phyloP scores from a whole-genome alignment of 2,113 vertebrate species.

The Mugil cephalus region DNA sequence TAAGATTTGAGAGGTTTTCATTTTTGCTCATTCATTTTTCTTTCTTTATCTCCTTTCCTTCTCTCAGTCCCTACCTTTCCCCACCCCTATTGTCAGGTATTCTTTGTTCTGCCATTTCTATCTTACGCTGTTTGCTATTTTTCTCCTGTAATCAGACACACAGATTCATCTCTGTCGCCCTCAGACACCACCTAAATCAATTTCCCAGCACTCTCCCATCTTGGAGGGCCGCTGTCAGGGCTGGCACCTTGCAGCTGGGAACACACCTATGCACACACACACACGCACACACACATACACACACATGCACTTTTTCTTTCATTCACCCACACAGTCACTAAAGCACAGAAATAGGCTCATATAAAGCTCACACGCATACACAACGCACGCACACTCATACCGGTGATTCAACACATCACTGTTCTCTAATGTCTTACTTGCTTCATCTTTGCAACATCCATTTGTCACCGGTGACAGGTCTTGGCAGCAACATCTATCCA shows the following conservation, averaged over 20 bases:
- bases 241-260: conserved; percentile 65
- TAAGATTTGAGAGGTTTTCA: not conserved
- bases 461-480: conserved; percentile 81
- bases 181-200: conserved; percentile 75
- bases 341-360: conserved; percentile 35
- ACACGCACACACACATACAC: conserved; percentile 9
- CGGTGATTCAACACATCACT: conserved; percentile 76
- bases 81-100: conserved; percentile 1
- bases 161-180: conserved; percentile 80
- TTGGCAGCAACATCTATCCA: conserved; percentile 78
- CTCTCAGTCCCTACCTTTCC: not conserved
- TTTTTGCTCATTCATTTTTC: conserved; percentile 2
- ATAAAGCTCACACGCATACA: conserved; percentile 36
- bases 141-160: conserved; percentile 74
- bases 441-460: conserved; percentile 80
- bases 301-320: conserved; percentile 49
- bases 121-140: conserved; percentile 63
- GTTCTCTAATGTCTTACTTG: conserved; percentile 83
- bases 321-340: conserved; percentile 54
- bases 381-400: conserved; percentile 45
- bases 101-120: conserved; percentile 61
- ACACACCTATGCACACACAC: conserved; percentile 45
- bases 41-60: not conserved
- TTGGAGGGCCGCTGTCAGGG: conserved; percentile 67
- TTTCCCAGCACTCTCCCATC: conserved; percentile 77